Percentiles rank a stretch among this genome's conserved stretches.
These are phyloP conservation scores for Cochlearius cochlearius DNA, from an alignment of 2,113 vertebrate species.

Conservation along the genomic window DNA sequence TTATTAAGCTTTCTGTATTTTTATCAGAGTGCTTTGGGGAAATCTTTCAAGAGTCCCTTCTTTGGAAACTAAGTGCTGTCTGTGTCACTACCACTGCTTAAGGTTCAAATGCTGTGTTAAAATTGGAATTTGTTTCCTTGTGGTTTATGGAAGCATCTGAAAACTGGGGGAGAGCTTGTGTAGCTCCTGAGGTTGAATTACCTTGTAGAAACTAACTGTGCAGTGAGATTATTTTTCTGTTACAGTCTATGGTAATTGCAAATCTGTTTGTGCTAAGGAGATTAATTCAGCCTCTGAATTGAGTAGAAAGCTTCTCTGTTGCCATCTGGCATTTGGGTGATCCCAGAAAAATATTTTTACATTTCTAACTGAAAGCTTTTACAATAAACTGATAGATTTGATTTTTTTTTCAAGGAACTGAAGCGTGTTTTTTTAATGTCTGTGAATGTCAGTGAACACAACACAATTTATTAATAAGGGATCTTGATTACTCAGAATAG, in stretches of 20 bases:
- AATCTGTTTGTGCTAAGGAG: background rate
- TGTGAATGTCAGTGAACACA: background rate
- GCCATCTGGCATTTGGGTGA: constrained; percentile 14
- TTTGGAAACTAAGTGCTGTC: background rate
- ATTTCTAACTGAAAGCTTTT: background rate
- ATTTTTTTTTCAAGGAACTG: background rate
- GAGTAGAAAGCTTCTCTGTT: background rate
- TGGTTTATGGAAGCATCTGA: background rate
- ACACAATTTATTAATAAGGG: background rate
- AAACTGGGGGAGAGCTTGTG: background rate
- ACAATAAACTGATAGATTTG: background rate
- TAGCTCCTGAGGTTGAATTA: background rate
- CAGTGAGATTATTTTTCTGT: background rate
- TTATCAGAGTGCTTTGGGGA: background rate
- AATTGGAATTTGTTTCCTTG: background rate
- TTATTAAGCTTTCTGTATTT: background rate
- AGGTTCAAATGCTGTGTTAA: background rate
- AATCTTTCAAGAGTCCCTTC: background rate
- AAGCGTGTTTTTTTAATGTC: background rate
- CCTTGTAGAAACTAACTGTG: background rate
- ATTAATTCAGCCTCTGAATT: constrained; percentile 12
- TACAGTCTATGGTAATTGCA: background rate
- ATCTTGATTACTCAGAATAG: background rate
- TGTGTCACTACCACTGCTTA: background rate
- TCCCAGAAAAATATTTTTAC: constrained; percentile 1